Evolutionary conservation across 2,888 invertebrate genomes (phyloP).

Genomic region (Pocota personata): DNA sequence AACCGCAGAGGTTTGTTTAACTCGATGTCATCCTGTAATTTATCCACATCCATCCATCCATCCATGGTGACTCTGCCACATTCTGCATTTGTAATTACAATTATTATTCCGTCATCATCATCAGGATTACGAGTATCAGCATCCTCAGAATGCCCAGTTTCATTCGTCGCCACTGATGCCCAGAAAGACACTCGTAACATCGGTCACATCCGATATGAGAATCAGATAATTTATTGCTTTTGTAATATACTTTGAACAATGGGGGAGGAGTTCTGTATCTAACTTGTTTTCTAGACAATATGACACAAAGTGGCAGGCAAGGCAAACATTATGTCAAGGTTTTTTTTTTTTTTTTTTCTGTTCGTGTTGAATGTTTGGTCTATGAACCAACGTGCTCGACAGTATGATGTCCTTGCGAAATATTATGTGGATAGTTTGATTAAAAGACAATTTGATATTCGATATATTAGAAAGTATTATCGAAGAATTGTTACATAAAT

Average conservation of each 20-base stretch:
- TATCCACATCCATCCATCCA: slow-evolving; percentile 21
- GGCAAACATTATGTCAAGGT: slow-evolving; percentile 17
- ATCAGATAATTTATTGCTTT: slow-evolving; percentile 66
- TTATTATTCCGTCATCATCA: slow-evolving; percentile 56
- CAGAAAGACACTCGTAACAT: slow-evolving; percentile 27
- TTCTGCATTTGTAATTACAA: slow-evolving; percentile 67
- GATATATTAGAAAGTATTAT: not conserved
- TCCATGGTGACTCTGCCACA: slow-evolving; percentile 34
- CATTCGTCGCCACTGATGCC: not conserved
- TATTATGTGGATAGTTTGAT: not conserved
- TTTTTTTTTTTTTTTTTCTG: not conserved
- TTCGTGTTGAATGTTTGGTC: slow-evolving; percentile 21
- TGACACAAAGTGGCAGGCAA: slow-evolving; percentile 28
- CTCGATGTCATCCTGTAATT: slow-evolving; percentile 49
- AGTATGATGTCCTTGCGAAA: not conserved
- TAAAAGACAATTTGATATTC: not conserved
- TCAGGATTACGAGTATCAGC: slow-evolving; percentile 24
- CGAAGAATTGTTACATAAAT: not conserved
- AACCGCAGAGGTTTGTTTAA: slow-evolving; percentile 34
- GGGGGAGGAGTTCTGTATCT: not conserved
- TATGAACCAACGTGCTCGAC: not conserved
- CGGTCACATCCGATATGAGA: slow-evolving; percentile 55
- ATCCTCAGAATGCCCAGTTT: not conserved
- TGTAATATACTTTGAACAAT: slow-evolving; percentile 33
- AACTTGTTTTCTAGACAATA: slow-evolving; percentile 34